Evolutionary conservation across 64 coral and sea anemone species (phyloP).

Genomic region (Stylophora pistillata): DNA sequence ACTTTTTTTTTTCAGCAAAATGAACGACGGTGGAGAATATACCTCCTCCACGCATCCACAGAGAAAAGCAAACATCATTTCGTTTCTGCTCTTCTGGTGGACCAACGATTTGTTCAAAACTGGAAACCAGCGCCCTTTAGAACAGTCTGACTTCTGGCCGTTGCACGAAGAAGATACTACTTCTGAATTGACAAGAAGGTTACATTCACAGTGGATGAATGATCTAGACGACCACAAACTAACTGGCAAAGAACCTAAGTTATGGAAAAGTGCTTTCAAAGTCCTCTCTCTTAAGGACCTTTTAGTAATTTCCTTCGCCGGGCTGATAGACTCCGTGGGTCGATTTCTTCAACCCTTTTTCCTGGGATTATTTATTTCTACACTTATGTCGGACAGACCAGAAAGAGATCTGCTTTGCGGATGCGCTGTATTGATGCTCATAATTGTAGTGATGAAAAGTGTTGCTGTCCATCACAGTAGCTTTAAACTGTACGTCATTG

Average conservation of each 20-base stretch:
- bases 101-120: slow-evolving; percentile 34
- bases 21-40: background rate
- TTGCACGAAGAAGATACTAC: slow-evolving; percentile 43
- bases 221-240: background rate
- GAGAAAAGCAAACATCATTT: slow-evolving; percentile 27
- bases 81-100: slow-evolving; percentile 42
- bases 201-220: slow-evolving; percentile 17
- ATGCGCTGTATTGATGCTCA: slow-evolving; percentile 15
- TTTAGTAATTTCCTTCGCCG: slow-evolving; percentile 21
- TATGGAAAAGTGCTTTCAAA: slow-evolving; percentile 31
- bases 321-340: slow-evolving; percentile 29
- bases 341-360: slow-evolving; percentile 46
- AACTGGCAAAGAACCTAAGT: background rate
- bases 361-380: slow-evolving; percentile 21
- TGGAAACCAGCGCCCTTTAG: slow-evolving; percentile 31
- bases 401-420: slow-evolving; percentile 1
- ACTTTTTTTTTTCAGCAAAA: background rate
- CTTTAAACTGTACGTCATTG: slow-evolving; percentile 43
- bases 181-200: background rate
- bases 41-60: slow-evolving; percentile 3
- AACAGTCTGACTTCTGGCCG: slow-evolving; percentile 41
- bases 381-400: background rate
- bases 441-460: slow-evolving; percentile 45
- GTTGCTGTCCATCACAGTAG: slow-evolving; percentile 35
- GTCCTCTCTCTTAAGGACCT: slow-evolving; percentile 29